Evolutionary conservation across 1,140 invertebrate genomes (phyloP).

Genomic region (Ptiloglossa arizonensis): DNA sequence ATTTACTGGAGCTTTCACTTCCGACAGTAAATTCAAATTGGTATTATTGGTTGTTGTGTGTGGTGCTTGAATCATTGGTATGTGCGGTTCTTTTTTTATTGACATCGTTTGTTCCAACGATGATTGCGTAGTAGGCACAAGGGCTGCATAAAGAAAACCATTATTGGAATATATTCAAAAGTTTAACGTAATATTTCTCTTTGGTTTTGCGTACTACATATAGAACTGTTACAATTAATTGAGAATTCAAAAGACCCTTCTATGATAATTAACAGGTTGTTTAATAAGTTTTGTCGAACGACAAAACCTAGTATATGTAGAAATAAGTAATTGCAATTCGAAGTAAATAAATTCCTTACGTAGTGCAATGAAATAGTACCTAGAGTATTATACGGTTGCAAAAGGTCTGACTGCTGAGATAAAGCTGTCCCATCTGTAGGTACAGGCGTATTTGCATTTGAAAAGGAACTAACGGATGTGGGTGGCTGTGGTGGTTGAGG

Average conservation of each 20-base stretch:
- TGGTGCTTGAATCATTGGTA: slow-evolving; percentile 70
- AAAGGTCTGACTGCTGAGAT: slow-evolving; percentile 74
- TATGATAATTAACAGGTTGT: no score
- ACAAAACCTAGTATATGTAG: not conserved
- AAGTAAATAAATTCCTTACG: not conserved
- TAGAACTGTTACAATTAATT: no score
- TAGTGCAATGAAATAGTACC: slow-evolving; percentile 61
- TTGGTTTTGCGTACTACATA: not conserved
- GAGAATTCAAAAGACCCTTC: no score
- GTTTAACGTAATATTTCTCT: not conserved
- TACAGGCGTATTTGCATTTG: slow-evolving; percentile 70
- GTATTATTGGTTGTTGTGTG: slow-evolving; percentile 69
- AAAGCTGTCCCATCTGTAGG: slow-evolving; percentile 67
- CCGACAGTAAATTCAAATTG: slow-evolving; percentile 72
- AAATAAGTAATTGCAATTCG: not conserved
- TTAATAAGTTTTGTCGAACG: no score
- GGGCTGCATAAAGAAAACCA: slow-evolving; percentile 54
- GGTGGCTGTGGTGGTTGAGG: slow-evolving; percentile 72
- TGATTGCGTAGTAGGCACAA: slow-evolving; percentile 72
- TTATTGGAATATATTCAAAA: not conserved
- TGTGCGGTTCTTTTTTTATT: slow-evolving; percentile 75
- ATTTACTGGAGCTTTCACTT: slow-evolving; percentile 74
- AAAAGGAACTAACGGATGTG: slow-evolving; percentile 74
- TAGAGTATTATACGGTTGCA: slow-evolving; percentile 78
- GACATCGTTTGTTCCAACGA: slow-evolving; percentile 72